Percentiles rank a stretch among this genome's conserved stretches.
Evolutionary conservation across 1,140 invertebrate genomes (phyloP).

Genomic region (Cherax destructor): DNA sequence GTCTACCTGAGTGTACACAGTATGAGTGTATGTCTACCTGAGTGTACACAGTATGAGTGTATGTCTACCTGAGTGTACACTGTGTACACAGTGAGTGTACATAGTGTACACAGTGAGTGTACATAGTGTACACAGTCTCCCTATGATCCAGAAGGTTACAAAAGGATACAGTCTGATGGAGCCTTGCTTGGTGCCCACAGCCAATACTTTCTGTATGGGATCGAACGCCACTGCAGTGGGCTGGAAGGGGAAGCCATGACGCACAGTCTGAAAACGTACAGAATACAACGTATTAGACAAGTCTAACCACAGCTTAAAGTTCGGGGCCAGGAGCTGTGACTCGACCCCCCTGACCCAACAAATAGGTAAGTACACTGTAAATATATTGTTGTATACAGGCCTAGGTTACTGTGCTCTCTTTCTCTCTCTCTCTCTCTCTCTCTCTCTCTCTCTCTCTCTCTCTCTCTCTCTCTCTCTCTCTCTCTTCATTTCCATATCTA

Average conservation of each 20-base stretch:
- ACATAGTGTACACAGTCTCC: background rate
- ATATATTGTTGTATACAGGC: background rate
- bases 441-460: background rate
- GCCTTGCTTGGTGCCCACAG: constrained; percentile 96
- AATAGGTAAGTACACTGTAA: background rate
- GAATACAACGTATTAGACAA: background rate
- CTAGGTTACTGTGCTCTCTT: no score
- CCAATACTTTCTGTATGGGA: constrained; percentile 96
- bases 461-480: no score
- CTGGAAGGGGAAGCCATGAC: constrained; percentile 98
- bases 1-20: no score
- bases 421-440: background rate
- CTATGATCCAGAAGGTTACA: background rate
- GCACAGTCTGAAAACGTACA: constrained; percentile 90
- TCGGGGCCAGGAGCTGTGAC: no score
- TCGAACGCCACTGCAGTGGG: constrained; percentile 98
- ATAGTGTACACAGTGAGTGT: background rate
- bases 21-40: no score
- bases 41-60: no score
- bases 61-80: no score
- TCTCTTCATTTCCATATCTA: no score
- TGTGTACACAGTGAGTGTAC: background rate
- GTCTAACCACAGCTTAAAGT: background rate
- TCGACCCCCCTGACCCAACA: background rate
- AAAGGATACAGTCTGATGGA: constrained; percentile 98